Base-by-base conservation (phyloP, 1,140 invertebrate species). In the Tigriopus japonicus region DNA sequence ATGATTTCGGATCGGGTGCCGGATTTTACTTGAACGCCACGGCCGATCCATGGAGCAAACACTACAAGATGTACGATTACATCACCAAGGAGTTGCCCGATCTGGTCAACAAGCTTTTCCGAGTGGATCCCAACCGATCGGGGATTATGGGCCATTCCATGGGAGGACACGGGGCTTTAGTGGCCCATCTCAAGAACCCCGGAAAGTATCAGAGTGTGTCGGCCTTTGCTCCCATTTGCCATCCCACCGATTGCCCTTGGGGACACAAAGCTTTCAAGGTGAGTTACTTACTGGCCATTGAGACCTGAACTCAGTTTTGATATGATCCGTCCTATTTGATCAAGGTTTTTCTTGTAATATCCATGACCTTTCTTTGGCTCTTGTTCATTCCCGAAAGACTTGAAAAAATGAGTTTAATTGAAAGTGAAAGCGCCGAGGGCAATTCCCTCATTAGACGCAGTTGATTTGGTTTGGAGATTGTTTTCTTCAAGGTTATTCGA, bases 11-110 rank as follows among this genome's bases (percentile, higher is more conserved):
- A 24, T 83, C 81, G 24, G 87, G 87, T 19, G 94, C 95, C 65
- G 90, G 93, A 1, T 98, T 96, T 71, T 98, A 98, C 73, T 74
- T 98, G 0, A 85, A 98, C 77, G 91, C 94, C 3, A 84, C 83
- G 0, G 73, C 83, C 66, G 83, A 86, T 28, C 89, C 90, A 59
- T 99, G 93, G 92, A 84, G 84, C 42, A 83, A 81, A 55, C 83
- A 98, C 74, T 98, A 96, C 66, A 80, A 83, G 68, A 98, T 98
- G 95, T 97, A 84, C 67, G 89, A 85, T 51, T 98, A 98, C 68
- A 74, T 98, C n/a, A 91, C 87, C 9, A 79, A 81, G 66, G 95
- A 98, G 74, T 73, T 97, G 43, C 80, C 84, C 60, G 75, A 80
- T 51, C 60, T 95, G n/a, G 78, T 96, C 24, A 79, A 79, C 65